These are phyloP conservation scores for Caenorhabditis remanei DNA, from an alignment of 1,140 invertebrate species.

Conservation along the genomic window DNA sequence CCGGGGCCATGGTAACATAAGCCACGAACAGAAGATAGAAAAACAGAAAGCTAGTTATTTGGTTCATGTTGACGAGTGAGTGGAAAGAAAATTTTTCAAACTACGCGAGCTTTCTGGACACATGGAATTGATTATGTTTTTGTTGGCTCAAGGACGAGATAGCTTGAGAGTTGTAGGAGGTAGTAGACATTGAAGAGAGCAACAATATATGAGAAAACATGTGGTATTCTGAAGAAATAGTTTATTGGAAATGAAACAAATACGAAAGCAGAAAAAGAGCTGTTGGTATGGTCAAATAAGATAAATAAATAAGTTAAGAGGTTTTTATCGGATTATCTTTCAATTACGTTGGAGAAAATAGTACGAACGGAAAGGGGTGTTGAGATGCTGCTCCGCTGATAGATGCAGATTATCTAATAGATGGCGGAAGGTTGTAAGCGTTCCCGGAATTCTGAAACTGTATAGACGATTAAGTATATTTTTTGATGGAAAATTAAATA, in stretches of 20 bases:
- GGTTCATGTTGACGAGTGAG: not conserved
- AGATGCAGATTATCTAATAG: no score
- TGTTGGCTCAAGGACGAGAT: not conserved
- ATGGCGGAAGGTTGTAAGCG: no score
- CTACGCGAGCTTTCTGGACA: not conserved
- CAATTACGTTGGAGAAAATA: no score
- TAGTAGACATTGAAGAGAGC: not conserved
- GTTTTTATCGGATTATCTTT: no score
- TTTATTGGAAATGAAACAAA: not conserved
- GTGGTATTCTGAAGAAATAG: not conserved
- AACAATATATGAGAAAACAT: not conserved
- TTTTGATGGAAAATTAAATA: no score
- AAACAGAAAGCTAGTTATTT: not conserved
- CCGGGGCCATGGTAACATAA: not conserved
- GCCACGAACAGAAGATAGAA: not conserved
- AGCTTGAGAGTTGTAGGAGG: not conserved
- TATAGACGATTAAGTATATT: no score
- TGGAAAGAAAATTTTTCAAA: not conserved
- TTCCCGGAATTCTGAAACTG: no score
- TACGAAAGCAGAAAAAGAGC: no score
- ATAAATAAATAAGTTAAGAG: no score
- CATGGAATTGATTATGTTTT: conserved; percentile 28
- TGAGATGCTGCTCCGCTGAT: no score
- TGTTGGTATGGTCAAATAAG: no score
- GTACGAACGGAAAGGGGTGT: no score